A percentile compares a stretch with the other conserved stretches of the same genome.
phyloP scores from a whole-genome alignment of 2,888 invertebrate genomes.

The Iselma pallidipennis region DNA sequence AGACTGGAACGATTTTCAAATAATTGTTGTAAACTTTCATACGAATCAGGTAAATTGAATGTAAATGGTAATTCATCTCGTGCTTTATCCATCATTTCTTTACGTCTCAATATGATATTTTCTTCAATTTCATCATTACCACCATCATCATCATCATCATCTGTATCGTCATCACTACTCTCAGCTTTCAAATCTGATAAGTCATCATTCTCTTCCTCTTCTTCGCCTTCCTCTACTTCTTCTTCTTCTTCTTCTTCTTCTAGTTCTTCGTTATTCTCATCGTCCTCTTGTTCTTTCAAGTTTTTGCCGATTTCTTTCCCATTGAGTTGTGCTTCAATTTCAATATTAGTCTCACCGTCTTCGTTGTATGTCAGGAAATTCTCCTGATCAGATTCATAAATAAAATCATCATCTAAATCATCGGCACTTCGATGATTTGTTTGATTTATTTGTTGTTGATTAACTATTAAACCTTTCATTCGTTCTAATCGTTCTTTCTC shows the following conservation, averaged over 20 bases:
- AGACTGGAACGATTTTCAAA: slow-evolving; percentile 64
- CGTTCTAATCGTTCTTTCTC: slow-evolving; percentile 78
- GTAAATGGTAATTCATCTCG: slow-evolving; percentile 62
- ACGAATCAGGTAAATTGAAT: slow-evolving; percentile 64
- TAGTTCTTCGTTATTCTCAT: slow-evolving; percentile 31
- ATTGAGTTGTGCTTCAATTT: slow-evolving; percentile 48
- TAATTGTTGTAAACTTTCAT: slow-evolving; percentile 66
- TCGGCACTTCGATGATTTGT: slow-evolving; percentile 77
- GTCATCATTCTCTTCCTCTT: slow-evolving; percentile 47
- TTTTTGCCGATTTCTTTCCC: slow-evolving; percentile 37
- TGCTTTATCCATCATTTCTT: slow-evolving; percentile 57
- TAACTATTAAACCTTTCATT: slow-evolving; percentile 72
- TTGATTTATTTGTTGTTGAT: slow-evolving; percentile 36
- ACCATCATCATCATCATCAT: slow-evolving; percentile 16
- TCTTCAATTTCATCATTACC: slow-evolving; percentile 17
- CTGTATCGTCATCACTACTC: slow-evolving; percentile 39
- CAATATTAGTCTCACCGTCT: slow-evolving; percentile 49
- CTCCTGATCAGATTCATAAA: slow-evolving; percentile 60
- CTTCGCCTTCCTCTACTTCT: slow-evolving; percentile 24
- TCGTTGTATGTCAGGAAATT: slow-evolving; percentile 50
- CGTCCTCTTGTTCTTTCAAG: slow-evolving; percentile 38
- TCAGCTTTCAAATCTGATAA: slow-evolving; percentile 60
- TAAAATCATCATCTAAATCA: slow-evolving; percentile 83
- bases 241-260: slow-evolving; percentile 36
- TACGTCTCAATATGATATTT: slow-evolving; percentile 50